Evolutionary conservation across 2,113 vertebrate species (phyloP), one percentile per base, ranked within the genome.

Genomic region (Zosterops borbonicus): DNA sequence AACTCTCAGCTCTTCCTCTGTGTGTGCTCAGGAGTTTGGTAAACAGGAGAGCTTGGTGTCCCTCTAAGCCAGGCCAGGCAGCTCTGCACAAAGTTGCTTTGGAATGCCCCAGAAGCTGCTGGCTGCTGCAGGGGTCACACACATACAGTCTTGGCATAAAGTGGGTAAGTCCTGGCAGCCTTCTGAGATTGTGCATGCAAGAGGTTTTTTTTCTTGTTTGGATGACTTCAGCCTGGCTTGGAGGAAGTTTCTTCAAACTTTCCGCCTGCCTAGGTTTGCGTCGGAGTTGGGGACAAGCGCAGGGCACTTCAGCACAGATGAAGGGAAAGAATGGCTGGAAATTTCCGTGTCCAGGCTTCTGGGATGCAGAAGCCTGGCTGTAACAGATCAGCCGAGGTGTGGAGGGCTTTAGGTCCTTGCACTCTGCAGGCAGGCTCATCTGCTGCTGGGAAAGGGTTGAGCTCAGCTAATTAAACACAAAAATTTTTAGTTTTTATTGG

Each of bases 211-310:
- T 39, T 33, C 37, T 28, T 27, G 31, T 68, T 91, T 2, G 9
- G 11, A 87, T 95, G 44, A 91, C 68, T 93, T 95, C 86, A 89
- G 59, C 20, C 33, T 82, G 52, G 49, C 56, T 46, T 62, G n/a
- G 58, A 91, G 91, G 89, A 95, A 82, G 18, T 83, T 92, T 84
- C 81, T 94, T 97, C 92, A 96, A 27, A 87, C 74, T 96, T 97
- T 95, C 95, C 58, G 0, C 92, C 80, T 89, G 75, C 86, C n/a
- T 35, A 47, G 35, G 35, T 94, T 93, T 86, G 77, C 68, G 65
- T 79, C 1, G 6, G 68, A 87, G 80, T n/a, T 82, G 20, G 18
- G 28, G 13, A 87, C n/a, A 92, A 55, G 46, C 69, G 47, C 52
- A 37, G 73, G 69, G 76, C 83, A 82, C 60, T 94, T 89, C 56